Evolutionary conservation across 2,888 invertebrate species (phyloP), one percentile per base, ranked within the genome.

Genomic region (Melieria picta): DNA sequence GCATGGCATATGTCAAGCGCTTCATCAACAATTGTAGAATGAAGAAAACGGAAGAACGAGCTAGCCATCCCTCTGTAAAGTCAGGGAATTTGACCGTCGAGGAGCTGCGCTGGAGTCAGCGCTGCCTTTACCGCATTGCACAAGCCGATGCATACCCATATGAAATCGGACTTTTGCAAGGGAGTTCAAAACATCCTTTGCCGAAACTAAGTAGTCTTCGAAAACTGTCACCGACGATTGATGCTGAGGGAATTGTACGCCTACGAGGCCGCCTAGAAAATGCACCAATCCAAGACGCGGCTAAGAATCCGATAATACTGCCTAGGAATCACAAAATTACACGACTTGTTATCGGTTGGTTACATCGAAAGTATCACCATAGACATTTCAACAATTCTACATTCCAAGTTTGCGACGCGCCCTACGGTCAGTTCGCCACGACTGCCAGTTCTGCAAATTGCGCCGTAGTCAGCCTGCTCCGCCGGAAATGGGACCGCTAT

Each of bases 401-500:
- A 30, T 30, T 30, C 30, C 30, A 30, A 30, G 30, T 30, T 30
- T 30, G 30, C 64, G 74, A 45, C 63, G 13, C 3, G 65, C 72
- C 11, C 60, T 73, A 1, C 65, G 75, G 52, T 72, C 72, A 1
- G 16, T 76, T 6, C 74, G 75, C 42, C 67, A 47, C 10, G 65
- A 71, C 7, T 76, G 75, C 60, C 67, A 43, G 10, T 16, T 45
- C 0, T 72, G 75, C 46, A 72, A 62, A 62, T 58, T 71, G 43
- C 55, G 56, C 6, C 55, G 47, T 4, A 68, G 72, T 7, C 56
- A 47, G 1, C 77, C 75, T 10, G 48, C 16, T 7, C 71, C 70
- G 1, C 74, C 75, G 7, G 67, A 75, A 10, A 77, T 75, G 74
- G 74, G 71, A 6, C 66, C 65, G 4, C n/a, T 76, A 30, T 73